A percentile compares a stretch with the other conserved stretches of the same genome.
These are phyloP conservation scores for Saccostrea cuccullata DNA, from an alignment of 1,140 invertebrate genomes.

Conservation along the genomic window DNA sequence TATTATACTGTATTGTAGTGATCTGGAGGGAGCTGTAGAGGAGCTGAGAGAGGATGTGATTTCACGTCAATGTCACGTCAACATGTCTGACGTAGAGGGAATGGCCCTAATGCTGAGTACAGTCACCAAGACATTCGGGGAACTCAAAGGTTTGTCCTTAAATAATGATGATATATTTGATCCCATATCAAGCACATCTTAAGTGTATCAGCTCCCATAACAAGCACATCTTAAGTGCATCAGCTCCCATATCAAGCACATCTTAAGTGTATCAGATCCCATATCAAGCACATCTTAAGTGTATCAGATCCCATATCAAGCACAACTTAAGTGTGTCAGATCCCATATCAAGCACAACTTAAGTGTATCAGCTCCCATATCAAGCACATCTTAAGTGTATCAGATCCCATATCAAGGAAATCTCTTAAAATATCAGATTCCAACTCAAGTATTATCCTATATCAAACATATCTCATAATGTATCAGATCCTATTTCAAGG, in stretches of 20 bases:
- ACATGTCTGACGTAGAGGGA: slow-evolving; percentile 97
- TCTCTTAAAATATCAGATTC: too few species aligned
- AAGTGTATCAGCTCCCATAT: not conserved
- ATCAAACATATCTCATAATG: not conserved
- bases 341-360: not conserved
- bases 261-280: not conserved
- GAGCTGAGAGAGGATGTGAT: slow-evolving; percentile 96
- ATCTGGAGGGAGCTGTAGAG: slow-evolving; percentile 96
- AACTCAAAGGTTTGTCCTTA: slow-evolving; percentile 86
- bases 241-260: not conserved
- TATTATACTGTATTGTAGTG: slow-evolving; percentile 80
- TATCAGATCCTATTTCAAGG: not conserved
- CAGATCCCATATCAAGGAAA: not conserved
- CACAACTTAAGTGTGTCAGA: not conserved
- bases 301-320: not conserved
- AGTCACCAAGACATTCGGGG: slow-evolving; percentile 95
- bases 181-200: not conserved
- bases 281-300: not conserved
- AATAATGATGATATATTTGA: not conserved
- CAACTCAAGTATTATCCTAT: not conserved
- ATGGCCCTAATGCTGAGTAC: slow-evolving; percentile 95
- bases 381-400: not conserved
- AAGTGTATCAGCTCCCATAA: not conserved
- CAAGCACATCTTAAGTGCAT: not conserved
- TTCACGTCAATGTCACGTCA: slow-evolving; percentile 94